Base-by-base conservation (phyloP, 2,113 vertebrate genomes). In the Mirza zaza region DNA sequence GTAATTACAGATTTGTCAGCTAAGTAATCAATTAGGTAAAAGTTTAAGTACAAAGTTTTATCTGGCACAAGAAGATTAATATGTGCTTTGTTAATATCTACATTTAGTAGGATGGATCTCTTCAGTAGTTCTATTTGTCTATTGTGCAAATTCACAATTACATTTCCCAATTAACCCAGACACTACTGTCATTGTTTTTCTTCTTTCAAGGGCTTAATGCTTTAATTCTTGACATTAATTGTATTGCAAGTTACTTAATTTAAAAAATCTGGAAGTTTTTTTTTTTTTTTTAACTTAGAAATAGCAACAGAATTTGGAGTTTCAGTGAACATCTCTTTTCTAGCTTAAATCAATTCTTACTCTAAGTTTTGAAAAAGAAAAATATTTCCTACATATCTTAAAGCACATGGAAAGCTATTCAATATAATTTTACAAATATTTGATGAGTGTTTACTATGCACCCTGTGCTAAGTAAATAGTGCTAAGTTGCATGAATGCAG, bases 11-110 rank as follows among this genome's bases (percentile, higher is more conserved):
- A 10, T 96, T 91, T 75, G 59, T 70, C 96, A 68, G 42, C 94
- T 96, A 98, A 81, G 82, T 96, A 93, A 98, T 97, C 92, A 97
- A 89, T 84, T 97, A 97, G 86, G 92, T 96, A 95, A 96, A 95
- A 87, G 86, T 93, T 36, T 39, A 75, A 82, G 95, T 97, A 85
- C 29, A 21, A 65, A 96, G 76, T 93, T 97, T 92, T 94, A 96
- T 98, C 90, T 97, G 91, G 50, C 45, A 42, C 86, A 87, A 96
- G 96, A 97, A 98, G 63, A 97, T 59, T 97, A 97, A 97, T 98
- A 91, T 91, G 82, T 93, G 57, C n/a, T 93, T 98, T 97, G 57
- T 50, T 98, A 98, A 75, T 88, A 92, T 88, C 12, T 34, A 5
- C 87, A 92, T 71, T 96, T 98, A 90, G 61, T 25, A 91, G 59